Percentiles rank a stretch among this genome's conserved stretches.
phyloP scores from a whole-genome alignment of 92 coral and sea anemone species.

The Paragorgia papillata region DNA sequence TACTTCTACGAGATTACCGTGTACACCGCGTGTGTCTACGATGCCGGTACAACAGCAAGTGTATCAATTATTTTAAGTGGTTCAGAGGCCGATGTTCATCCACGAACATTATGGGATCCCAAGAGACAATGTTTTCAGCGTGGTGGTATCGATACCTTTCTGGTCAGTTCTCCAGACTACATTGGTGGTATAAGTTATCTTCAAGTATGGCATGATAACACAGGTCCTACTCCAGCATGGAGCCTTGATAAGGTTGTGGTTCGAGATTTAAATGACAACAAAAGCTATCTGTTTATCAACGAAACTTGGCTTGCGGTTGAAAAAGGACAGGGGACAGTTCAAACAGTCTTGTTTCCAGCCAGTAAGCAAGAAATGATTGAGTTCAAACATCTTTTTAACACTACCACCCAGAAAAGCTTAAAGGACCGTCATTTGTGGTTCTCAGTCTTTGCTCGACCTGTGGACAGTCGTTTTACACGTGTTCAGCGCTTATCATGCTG shows the following conservation, averaged over 20 bases:
- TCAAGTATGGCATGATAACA: slow-evolving; percentile 93
- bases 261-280: slow-evolving; percentile 81
- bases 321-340: slow-evolving; percentile 82
- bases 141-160: slow-evolving; percentile 79
- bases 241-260: slow-evolving; percentile 82
- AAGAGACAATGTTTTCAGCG: slow-evolving; percentile 92
- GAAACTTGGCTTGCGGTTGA: slow-evolving; percentile 96
- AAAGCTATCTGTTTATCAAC: slow-evolving; percentile 81
- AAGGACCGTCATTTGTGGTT: slow-evolving; percentile 98
- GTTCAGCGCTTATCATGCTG: slow-evolving; percentile 95
- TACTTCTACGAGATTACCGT: slow-evolving; percentile 84
- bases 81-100: slow-evolving; percentile 80
- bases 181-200: slow-evolving; percentile 81
- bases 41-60: slow-evolving; percentile 81
- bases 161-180: slow-evolving; percentile 81
- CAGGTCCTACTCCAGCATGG: slow-evolving; percentile 86
- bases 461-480: slow-evolving; percentile 89
- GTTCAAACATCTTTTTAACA: slow-evolving; percentile 85
- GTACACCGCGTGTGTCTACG: slow-evolving; percentile 81
- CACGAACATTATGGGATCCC: slow-evolving; percentile 78
- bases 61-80: slow-evolving; percentile 80
- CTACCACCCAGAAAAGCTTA: slow-evolving; percentile 83
- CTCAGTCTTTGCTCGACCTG: slow-evolving; percentile 91
- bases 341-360: slow-evolving; percentile 59
- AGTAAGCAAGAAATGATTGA: slow-evolving; percentile 91